phyloP scores from a whole-genome alignment of 2,888 invertebrate genomes.

The Nomada fabriciana region DNA sequence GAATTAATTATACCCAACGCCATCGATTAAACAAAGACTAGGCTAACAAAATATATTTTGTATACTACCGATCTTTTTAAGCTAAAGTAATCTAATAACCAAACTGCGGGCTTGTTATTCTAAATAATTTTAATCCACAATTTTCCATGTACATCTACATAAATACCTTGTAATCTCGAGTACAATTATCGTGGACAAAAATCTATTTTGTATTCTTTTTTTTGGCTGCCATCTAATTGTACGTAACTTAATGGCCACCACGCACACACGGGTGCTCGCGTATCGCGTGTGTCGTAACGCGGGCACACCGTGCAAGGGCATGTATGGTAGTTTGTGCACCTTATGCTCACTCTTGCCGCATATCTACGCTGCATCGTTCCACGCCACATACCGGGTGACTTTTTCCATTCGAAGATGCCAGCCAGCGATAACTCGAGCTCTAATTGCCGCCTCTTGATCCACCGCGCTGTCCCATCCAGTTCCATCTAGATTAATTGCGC shows the following conservation, averaged over 20 bases:
- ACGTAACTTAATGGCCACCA: constrained; percentile 63
- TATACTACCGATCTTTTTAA: too few species aligned
- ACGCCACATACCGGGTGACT: constrained; percentile 70
- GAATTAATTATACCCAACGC: constrained; percentile 72
- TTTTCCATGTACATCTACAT: too few species aligned
- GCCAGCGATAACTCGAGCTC: constrained; percentile 47
- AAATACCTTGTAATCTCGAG: too few species aligned
- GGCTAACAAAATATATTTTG: too few species aligned
- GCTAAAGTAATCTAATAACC: too few species aligned
- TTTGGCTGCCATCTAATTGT: constrained; percentile 29
- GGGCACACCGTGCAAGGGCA: constrained; percentile 72
- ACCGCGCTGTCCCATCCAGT: constrained; percentile 35
- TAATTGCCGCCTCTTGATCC: constrained; percentile 50
- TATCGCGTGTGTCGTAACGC: constrained; percentile 55
- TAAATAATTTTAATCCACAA: too few species aligned
- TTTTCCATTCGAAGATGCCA: constrained; percentile 42
- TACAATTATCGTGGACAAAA: too few species aligned
- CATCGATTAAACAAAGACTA: constrained; percentile 56
- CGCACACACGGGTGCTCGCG: constrained; percentile 15
- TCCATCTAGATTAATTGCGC: constrained; percentile 44
- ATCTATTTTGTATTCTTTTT: too few species aligned
- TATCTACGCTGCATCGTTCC: constrained; percentile 70
- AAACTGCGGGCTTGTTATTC: too few species aligned
- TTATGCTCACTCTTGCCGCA: constrained; percentile 69
- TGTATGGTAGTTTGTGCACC: constrained; percentile 72